Base-by-base conservation (phyloP, 2,797 vertebrate genomes). In the Microtus californicus region DNA sequence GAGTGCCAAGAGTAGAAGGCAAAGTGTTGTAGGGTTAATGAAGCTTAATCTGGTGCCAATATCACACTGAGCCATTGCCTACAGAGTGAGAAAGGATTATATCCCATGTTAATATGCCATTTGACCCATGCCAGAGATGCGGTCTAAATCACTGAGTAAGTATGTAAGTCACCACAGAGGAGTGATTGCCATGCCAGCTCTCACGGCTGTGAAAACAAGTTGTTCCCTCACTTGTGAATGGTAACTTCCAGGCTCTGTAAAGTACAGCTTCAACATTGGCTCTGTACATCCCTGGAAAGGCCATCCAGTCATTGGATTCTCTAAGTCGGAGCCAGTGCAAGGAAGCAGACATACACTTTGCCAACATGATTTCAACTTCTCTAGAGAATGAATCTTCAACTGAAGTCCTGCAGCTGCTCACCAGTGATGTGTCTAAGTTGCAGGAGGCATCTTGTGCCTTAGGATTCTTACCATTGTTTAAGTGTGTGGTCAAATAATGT, bases 41-140 rank as follows among this genome's bases (percentile, higher is more conserved):
- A 98, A 98, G 98, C 98, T 98, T 98, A 97, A 98, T 98, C 19
- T 79, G 94, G 98, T 99, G 98, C 98, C 98, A 99, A 97, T 98
- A 98, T 98, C 98, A 98, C 97, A 98, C 98, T 98, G 98, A 98
- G 98, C 98, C 98, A 98, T 98, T 97, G 98, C 98, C 98, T 98
- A 98, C 98, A 81, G 98, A 98, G 98, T 98, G 98, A 98, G 98
- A 99, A 98, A 97, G 98, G 98, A 99, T 99, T 99, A 98, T 98
- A 98, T 98, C 98, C 98, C 98, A 98, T 98, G 98, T 98, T 98
- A 98, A 98, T 98, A 98, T 98, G 98, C 98, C 98, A 98, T 98
- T 98, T 98, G 98, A 97, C 98, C 97, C 96, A 88, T 98, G 98
- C 98, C 98, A 98, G 98, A 98, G 97, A 97, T 97, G 97, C 96